Evolutionary conservation across 1,140 invertebrate species (phyloP).

Genomic region (Wasmannia auropunctata): DNA sequence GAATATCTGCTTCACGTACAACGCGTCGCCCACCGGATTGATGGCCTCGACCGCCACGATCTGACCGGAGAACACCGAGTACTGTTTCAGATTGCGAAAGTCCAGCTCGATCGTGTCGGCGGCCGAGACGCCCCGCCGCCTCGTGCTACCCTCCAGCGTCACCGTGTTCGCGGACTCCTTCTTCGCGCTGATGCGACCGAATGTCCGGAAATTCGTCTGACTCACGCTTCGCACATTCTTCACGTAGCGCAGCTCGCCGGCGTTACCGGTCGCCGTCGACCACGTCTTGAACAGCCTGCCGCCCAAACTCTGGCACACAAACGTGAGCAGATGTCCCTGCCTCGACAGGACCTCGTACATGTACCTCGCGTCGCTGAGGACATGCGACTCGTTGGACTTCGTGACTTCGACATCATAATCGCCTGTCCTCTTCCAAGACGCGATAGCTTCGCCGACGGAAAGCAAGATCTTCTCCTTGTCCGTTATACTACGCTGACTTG

Average conservation of each 20-base stretch:
- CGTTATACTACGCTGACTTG: conserved; percentile 60
- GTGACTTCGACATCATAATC: conserved; percentile 55
- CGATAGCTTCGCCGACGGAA: conserved; percentile 56
- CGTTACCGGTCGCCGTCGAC: conserved; percentile 54
- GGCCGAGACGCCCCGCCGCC: conserved; percentile 78
- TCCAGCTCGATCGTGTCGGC: conserved; percentile 85
- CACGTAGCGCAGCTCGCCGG: conserved; percentile 68
- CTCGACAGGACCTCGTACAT: conserved; percentile 87
- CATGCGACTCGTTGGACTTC: conserved; percentile 70
- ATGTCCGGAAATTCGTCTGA: conserved; percentile 85
- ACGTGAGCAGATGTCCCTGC: conserved; percentile 82
- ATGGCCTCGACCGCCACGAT: conserved; percentile 90
- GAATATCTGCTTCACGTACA: conserved; percentile 89
- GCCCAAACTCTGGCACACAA: conserved; percentile 83
- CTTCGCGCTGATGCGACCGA: conserved; percentile 83
- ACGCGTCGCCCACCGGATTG: conserved; percentile 89
- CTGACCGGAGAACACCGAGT: conserved; percentile 94
- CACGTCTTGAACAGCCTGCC: conserved; percentile 70
- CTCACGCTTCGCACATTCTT: conserved; percentile 67
- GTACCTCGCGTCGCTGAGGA: conserved; percentile 76
- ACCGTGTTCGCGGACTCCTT: conserved; percentile 83
- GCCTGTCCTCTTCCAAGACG: conserved; percentile 71
- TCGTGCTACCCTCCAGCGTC: conserved; percentile 89
- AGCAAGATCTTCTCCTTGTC: conserved; percentile 57
- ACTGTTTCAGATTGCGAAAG: conserved; percentile 88